These are phyloP conservation scores for Pristionchus japonicus DNA, from an alignment of 2,888 invertebrate genomes.

Conservation along the genomic window DNA sequence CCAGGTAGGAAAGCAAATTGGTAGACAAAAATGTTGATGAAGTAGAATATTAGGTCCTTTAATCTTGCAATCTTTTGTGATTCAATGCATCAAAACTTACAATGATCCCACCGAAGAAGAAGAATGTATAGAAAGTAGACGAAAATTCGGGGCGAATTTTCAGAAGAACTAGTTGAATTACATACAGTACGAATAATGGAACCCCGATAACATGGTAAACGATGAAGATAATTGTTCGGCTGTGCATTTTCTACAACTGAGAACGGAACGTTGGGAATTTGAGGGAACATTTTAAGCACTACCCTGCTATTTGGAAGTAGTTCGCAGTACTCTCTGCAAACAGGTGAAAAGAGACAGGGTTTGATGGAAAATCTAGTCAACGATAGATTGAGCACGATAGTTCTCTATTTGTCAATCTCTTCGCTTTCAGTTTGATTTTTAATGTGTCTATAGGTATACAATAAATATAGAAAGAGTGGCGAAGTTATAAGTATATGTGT, in stretches of 20 bases:
- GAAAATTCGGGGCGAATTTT: background rate
- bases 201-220: background rate
- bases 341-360: background rate
- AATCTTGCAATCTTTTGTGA: background rate
- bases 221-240: background rate
- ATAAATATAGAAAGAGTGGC: background rate
- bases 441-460: background rate
- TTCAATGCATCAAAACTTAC: no score
- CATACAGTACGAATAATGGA: background rate
- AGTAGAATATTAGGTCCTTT: background rate
- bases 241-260: background rate
- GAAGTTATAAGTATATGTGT: background rate
- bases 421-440: background rate
- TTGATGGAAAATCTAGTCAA: no score
- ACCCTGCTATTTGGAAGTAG: background rate
- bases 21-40: background rate
- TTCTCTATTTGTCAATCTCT: no score
- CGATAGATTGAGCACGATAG: no score
- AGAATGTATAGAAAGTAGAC: background rate
- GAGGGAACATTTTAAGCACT: background rate
- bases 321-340: background rate
- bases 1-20: background rate
- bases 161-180: background rate
- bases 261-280: background rate
- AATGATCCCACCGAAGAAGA: background rate